Evolutionary conservation across 1,140 invertebrate genomes (phyloP).

Genomic region (Heliconius congener): DNA sequence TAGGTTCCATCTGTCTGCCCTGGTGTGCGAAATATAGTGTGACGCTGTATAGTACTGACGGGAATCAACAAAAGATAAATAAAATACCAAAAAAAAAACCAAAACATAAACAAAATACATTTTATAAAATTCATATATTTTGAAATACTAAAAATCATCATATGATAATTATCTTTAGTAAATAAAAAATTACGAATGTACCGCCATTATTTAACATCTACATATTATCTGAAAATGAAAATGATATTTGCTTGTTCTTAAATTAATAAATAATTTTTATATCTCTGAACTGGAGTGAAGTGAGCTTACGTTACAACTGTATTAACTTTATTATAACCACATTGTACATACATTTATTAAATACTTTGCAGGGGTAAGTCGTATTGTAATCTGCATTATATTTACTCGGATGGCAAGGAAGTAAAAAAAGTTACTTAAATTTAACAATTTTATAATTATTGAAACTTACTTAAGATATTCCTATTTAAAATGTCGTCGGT

Average conservation of each 20-base stretch:
- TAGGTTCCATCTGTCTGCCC: no score
- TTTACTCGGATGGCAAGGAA: background rate
- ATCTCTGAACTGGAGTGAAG: background rate
- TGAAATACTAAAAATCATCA: no score
- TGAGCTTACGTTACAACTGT: background rate
- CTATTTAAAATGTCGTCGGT: no score
- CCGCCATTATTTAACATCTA: background rate
- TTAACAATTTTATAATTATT: no score
- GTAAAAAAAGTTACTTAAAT: no score
- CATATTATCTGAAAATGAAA: background rate
- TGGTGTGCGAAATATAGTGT: no score
- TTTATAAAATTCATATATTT: no score
- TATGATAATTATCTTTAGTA: background rate
- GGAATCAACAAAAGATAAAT: no score
- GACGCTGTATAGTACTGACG: no score
- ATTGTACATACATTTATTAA: background rate
- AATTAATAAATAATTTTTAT: conserved; percentile 3
- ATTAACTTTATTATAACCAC: background rate
- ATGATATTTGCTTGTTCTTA: background rate
- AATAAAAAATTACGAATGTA: background rate
- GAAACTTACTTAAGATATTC: no score
- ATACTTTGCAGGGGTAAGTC: background rate
- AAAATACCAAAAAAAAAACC: no score
- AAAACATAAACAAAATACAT: no score
- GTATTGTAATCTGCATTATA: background rate